These are phyloP conservation scores for Masnerella sp. DNA, from an alignment of 2,888 invertebrate genomes.

Conservation along the genomic window DNA sequence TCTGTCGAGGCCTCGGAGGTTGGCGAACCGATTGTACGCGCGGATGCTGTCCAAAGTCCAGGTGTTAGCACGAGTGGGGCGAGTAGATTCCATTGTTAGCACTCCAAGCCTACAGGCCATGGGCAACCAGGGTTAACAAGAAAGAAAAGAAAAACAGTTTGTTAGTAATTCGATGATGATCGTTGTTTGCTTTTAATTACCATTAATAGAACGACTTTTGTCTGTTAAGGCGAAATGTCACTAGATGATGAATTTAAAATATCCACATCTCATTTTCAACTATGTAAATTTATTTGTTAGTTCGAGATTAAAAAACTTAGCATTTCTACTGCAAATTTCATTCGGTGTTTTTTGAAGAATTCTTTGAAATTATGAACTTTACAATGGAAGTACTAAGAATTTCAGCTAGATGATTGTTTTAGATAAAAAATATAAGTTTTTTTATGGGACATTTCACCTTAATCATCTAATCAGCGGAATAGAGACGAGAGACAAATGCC, in stretches of 20 bases:
- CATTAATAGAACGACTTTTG: conserved; percentile 40
- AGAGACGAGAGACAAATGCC: conserved; percentile 66
- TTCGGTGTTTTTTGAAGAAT: no score
- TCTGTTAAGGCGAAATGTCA: no score
- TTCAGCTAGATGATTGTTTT: no score
- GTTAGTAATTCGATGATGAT: conserved; percentile 80
- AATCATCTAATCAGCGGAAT: conserved; percentile 70
- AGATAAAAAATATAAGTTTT: neutral
- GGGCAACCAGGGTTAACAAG: conserved; percentile 82
- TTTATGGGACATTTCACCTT: neutral
- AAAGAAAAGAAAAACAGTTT: conserved; percentile 85
- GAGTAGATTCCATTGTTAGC: conserved; percentile 82
- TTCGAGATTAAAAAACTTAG: no score
- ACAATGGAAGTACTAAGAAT: no score
- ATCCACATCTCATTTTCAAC: no score
- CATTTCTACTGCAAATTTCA: no score
- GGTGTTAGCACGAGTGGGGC: conserved; percentile 77
- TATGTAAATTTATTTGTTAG: no score
- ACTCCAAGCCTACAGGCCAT: conserved; percentile 85
- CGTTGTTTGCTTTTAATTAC: conserved; percentile 50
- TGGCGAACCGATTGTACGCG: conserved; percentile 75
- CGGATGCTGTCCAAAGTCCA: conserved; percentile 77
- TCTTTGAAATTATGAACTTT: no score
- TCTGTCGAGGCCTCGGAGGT: conserved; percentile 70
- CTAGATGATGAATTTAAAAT: no score